phyloP scores from a whole-genome alignment of 30 jellyfish, hydroid and myxozoan genomes.

The Nemopilema nomurai region DNA sequence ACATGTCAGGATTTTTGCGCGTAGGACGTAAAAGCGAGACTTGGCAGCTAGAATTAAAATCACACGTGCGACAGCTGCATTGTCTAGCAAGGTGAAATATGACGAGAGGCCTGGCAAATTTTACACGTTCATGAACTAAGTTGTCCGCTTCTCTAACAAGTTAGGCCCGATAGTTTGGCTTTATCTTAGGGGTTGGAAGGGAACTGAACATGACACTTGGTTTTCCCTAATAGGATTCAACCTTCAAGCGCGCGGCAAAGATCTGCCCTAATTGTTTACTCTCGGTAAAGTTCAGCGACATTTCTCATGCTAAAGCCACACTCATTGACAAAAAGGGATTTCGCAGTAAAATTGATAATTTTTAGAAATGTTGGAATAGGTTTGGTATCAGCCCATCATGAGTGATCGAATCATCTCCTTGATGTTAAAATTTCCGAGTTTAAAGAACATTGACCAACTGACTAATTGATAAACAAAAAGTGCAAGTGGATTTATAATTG shows the following conservation, averaged over 20 bases:
- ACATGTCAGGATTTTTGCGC: background rate
- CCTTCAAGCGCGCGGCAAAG: background rate
- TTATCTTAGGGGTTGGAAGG: background rate
- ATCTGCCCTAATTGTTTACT: background rate
- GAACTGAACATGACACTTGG: background rate
- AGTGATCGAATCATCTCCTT: background rate
- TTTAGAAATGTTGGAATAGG: background rate
- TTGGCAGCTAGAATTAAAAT: background rate
- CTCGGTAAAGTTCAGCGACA: background rate
- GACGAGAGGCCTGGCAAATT: background rate
- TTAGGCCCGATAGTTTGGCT: background rate
- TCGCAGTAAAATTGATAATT: background rate
- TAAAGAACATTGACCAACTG: background rate
- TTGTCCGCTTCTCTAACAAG: no score
- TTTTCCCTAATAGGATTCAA: background rate
- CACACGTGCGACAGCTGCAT: background rate
- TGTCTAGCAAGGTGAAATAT: background rate
- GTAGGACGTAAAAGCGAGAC: background rate
- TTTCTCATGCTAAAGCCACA: background rate
- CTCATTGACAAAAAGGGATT: background rate
- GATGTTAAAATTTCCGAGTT: background rate
- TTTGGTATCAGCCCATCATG: background rate
- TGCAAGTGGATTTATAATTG: constrained; percentile 49
- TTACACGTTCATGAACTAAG: background rate
- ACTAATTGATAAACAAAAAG: constrained; percentile 24